Evolutionary conservation across 2,888 invertebrate genomes (phyloP), one percentile per base, ranked within the genome.

Genomic region (Zaprionus bogoriensis): DNA sequence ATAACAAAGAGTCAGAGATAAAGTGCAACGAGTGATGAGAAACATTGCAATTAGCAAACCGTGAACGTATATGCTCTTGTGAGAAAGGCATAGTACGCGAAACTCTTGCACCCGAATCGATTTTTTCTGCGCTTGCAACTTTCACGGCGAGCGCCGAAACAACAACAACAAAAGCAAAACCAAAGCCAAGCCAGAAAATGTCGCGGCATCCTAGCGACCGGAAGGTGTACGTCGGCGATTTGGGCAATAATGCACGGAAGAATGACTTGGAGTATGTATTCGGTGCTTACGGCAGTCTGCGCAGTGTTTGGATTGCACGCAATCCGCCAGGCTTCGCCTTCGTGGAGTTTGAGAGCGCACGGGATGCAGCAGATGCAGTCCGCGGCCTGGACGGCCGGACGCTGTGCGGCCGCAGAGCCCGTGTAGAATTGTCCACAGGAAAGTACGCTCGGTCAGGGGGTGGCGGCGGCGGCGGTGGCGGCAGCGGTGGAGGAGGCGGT

Each of bases 261-360:
- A 96, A 97, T 86, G 98, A 98, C 91, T 92, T 97, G 57, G 98
- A 98, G 92, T 96, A 97, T 90, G 96, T 97, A 12, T 99, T 98
- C 92, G 95, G 96, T 62, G 96, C 97, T 86, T 98, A 97, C 89
- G 98, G 98, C 9, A 95, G 96, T 1, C 92, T 98, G 80, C 93
- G 96, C 85, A 98, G 97, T 92, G 98, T 98, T 42, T 99, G 98
- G 98, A 98, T 99, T n/a, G 98, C 98, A 0, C 93, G 98, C 77
- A 98, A 98, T 91, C 91, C 91, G 9, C 98, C 98, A 59, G 98
- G 98, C 51, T 98, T 98, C 91, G 98, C 97, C 5, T 98, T 98
- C 91, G 97, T 98, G 1, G 97, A 98, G 90, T 98, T 96, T 90
- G 97, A 98, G 92, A 98, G 98, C 91, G 94, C 96, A 4, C 78